A percentile compares a stretch with the other conserved stretches of the same genome.
Evolutionary conservation across 2,888 invertebrate genomes (phyloP).

Genomic region (Odontothrips loti): DNA sequence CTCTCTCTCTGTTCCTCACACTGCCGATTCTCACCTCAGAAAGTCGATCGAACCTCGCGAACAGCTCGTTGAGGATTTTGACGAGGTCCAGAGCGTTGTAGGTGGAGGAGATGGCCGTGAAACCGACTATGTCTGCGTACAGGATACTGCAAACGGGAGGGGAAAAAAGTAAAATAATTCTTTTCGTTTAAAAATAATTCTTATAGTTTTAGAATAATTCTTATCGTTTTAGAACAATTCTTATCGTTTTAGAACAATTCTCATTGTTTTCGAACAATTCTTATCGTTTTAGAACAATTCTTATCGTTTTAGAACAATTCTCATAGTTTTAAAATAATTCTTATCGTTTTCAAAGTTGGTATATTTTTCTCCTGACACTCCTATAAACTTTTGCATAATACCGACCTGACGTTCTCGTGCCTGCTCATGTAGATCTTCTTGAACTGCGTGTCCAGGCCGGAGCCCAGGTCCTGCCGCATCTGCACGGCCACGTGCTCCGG

Average conservation of each 20-base stretch:
- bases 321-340: no score
- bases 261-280: no score
- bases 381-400: no score
- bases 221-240: no score
- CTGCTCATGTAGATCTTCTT: slow-evolving; percentile 97
- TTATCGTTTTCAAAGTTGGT: no score
- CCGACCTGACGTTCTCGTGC: slow-evolving; percentile 89
- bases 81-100: slow-evolving; percentile 94
- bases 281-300: no score
- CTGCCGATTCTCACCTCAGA: slow-evolving; percentile 55
- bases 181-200: no score
- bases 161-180: slow-evolving; percentile 38
- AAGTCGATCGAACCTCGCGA: slow-evolving; percentile 90
- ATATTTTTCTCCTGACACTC: no score
- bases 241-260: no score
- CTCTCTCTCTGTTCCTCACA: background rate
- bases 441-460: slow-evolving; percentile 84
- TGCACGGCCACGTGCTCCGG: slow-evolving; percentile 95
- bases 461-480: slow-evolving; percentile 89
- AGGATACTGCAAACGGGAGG: slow-evolving; percentile 66
- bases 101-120: slow-evolving; percentile 92
- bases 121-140: slow-evolving; percentile 97
- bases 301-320: no score
- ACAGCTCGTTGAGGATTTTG: slow-evolving; percentile 91
- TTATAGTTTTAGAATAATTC: no score